Conservation (phyloP, 2,797 vertebrate species). For the Vipera ursinii region DNA sequence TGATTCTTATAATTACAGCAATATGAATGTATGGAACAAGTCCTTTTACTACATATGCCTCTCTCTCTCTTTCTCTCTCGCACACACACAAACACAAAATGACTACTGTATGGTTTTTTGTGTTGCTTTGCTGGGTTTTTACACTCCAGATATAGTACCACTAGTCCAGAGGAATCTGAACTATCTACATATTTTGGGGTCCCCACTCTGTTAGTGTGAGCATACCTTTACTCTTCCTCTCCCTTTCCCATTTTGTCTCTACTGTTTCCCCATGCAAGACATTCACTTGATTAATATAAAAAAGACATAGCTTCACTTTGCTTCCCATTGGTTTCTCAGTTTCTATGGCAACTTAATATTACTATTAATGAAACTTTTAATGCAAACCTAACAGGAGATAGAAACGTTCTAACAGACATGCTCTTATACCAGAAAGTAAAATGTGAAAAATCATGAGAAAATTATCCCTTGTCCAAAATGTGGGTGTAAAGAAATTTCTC, state of each 20-base stretch:
- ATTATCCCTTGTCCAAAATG: background rate
- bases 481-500: background rate
- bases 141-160: background rate
- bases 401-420: background rate
- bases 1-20: background rate
- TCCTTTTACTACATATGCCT: background rate
- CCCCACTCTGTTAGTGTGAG: background rate
- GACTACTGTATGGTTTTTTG: background rate
- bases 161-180: background rate
- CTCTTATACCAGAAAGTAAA: constrained; percentile 1
- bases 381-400: constrained; percentile 2
- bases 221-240: background rate
- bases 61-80: too few relatives aligned
- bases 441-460: constrained; percentile 24
- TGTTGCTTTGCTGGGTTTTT: background rate
- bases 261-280: background rate
- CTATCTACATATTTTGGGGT: background rate
- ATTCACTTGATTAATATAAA: background rate
- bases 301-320: background rate
- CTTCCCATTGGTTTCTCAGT: background rate
- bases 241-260: background rate
- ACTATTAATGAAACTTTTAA: constrained; percentile 15
- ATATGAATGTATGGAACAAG: too few relatives aligned
- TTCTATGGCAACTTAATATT: constrained; percentile 26
- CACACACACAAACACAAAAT: background rate